Percentiles rank a stretch among this genome's conserved stretches.
Evolutionary conservation across 1,140 invertebrate genomes (phyloP).

Genomic region (Halictus rubicundus): DNA sequence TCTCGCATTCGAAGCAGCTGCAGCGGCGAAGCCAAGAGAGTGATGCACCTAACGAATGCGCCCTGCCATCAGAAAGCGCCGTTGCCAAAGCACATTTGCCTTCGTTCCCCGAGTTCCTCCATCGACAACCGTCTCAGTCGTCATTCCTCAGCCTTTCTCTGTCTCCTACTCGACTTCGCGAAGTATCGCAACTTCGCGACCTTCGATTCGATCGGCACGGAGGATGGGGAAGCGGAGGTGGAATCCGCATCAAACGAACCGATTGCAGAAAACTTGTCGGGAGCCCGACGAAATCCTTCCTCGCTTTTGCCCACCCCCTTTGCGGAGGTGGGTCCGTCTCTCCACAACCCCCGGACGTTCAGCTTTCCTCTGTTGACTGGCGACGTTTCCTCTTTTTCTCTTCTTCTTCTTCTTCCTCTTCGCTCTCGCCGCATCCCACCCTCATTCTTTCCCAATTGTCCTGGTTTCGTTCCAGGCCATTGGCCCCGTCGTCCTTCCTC

Average conservation of each 20-base stretch:
- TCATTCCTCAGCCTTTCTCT: background rate
- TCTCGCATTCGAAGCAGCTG: too few relatives aligned
- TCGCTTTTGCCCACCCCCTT: background rate
- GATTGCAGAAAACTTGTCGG: slow-evolving; percentile 69
- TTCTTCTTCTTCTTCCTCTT: slow-evolving; percentile 23
- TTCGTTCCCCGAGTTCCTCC: too few relatives aligned
- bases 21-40: too few relatives aligned
- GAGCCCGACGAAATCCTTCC: slow-evolving; percentile 49
- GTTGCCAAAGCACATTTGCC: too few relatives aligned
- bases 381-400: slow-evolving; percentile 12
- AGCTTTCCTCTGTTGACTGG: background rate
- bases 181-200: slow-evolving; percentile 65
- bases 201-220: slow-evolving; percentile 59
- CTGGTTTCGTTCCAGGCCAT: slow-evolving; percentile 53
- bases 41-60: too few relatives aligned
- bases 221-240: slow-evolving; percentile 41
- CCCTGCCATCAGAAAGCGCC: too few relatives aligned
- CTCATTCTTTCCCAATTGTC: slow-evolving; percentile 47
- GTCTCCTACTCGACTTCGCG: slow-evolving; percentile 40
- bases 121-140: too few relatives aligned
- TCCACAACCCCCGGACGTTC: background rate
- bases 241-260: slow-evolving; percentile 70
- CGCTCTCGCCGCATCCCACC: slow-evolving; percentile 23
- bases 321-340: background rate
- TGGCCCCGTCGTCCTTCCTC: slow-evolving; percentile 27